Evolutionary conservation across 2,888 invertebrate species (phyloP).

Genomic region (Bugula neritina): DNA sequence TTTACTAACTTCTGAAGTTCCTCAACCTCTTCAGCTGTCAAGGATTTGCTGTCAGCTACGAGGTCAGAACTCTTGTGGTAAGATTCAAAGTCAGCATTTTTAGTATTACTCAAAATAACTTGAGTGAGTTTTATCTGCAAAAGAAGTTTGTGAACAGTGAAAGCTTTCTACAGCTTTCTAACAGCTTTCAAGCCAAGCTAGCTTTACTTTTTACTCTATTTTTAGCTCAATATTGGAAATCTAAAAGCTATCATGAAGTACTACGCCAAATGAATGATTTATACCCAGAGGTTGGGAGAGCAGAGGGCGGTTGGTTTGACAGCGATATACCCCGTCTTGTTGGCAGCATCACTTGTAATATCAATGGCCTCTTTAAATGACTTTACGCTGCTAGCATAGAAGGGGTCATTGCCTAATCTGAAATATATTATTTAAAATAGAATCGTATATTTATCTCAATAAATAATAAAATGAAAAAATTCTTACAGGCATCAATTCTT

Average conservation of each 20-base stretch:
- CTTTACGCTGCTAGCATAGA: constrained; percentile 7
- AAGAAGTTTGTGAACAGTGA: no score
- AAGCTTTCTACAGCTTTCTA: no score
- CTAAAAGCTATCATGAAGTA: no score
- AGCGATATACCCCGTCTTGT: constrained; percentile 4
- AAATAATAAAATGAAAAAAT: no score
- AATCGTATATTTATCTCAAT: no score
- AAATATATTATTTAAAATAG: not conserved
- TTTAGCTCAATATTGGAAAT: no score
- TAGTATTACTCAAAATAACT: not conserved
- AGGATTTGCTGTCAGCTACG: not conserved
- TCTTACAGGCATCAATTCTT: no score
- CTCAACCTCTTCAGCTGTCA: not conserved
- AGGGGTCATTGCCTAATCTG: constrained; percentile 6
- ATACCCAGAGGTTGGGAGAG: constrained; percentile 25
- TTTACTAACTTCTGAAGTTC: not conserved
- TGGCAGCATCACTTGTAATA: not conserved
- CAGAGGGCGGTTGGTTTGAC: constrained; percentile 25
- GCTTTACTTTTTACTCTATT: no score
- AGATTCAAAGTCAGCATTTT: not conserved
- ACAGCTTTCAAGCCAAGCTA: no score
- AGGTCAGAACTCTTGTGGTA: not conserved
- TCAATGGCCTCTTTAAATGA: constrained; percentile 21
- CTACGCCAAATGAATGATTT: no score
- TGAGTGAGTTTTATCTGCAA: constrained; percentile 16